Evolutionary conservation across 2,888 invertebrate genomes (phyloP).

Genomic region (Lissocephala sabroskyi): DNA sequence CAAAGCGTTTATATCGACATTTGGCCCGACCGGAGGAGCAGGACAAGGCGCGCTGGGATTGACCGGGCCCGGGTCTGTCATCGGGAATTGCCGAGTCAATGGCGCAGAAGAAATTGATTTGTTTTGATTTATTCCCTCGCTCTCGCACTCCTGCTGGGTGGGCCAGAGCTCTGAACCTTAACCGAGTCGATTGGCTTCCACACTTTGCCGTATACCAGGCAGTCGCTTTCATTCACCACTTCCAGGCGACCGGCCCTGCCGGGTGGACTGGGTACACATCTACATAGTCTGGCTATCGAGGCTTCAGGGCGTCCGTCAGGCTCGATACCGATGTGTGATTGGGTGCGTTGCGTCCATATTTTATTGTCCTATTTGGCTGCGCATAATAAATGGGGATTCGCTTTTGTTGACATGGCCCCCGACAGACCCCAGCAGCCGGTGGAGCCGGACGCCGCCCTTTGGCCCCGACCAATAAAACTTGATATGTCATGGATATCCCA

Average conservation of each 20-base stretch:
- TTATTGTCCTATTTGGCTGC: slow-evolving; percentile 47
- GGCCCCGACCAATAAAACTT: slow-evolving; percentile 36
- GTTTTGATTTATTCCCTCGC: slow-evolving; percentile 51
- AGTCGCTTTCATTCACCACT: slow-evolving; percentile 7
- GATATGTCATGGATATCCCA: slow-evolving; percentile 34
- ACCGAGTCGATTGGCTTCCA: slow-evolving; percentile 1
- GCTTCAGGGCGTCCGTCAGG: no score
- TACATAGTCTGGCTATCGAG: no score
- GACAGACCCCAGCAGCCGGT: not conserved
- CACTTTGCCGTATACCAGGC: no score
- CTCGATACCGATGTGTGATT: no score
- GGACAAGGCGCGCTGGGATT: slow-evolving; percentile 1
- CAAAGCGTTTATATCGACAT: no score
- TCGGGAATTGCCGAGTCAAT: slow-evolving; percentile 42
- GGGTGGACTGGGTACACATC: no score
- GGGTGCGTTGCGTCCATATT: slow-evolving; percentile 25
- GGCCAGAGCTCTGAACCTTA: not conserved
- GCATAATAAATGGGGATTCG: slow-evolving; percentile 46
- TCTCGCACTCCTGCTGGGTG: not conserved
- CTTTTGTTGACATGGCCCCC: slow-evolving; percentile 20
- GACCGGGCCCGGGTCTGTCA: slow-evolving; percentile 37
- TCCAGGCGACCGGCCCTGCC: no score
- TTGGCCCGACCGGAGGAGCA: no score
- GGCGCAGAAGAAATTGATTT: slow-evolving; percentile 56
- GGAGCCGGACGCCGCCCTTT: slow-evolving; percentile 12